phyloP scores from a whole-genome alignment of 2,113 vertebrate genomes.

The Arenaria interpres region DNA sequence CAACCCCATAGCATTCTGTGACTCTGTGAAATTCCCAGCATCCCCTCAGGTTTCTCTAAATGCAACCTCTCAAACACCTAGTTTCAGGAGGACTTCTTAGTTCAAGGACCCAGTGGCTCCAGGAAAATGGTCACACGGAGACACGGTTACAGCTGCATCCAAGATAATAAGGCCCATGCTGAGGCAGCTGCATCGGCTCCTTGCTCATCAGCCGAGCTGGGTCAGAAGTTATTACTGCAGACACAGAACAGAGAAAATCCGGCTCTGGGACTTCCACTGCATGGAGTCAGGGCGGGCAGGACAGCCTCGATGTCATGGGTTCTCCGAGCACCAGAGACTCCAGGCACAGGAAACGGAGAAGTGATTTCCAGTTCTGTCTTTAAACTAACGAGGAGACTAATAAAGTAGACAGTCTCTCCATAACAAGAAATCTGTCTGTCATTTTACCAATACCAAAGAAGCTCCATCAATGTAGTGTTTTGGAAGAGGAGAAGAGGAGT shows the following conservation, averaged over 20 bases:
- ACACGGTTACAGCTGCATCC: background rate
- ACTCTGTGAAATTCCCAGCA: background rate
- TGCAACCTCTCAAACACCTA: background rate
- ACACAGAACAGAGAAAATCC: background rate
- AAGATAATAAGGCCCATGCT: fast-evolving
- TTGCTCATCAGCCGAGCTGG: background rate
- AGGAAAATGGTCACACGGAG: background rate
- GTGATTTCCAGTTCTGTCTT: background rate
- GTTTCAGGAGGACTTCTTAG: background rate
- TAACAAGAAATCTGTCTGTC: background rate
- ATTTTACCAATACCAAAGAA: background rate
- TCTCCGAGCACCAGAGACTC: background rate
- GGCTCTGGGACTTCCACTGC: background rate
- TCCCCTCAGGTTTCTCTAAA: background rate
- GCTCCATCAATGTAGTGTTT: background rate
- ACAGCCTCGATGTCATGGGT: fast-evolving
- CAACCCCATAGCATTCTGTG: no score
- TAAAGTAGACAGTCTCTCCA: background rate
- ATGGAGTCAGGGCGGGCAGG: fast-evolving
- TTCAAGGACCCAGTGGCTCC: background rate
- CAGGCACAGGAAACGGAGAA: fast-evolving
- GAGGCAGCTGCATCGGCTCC: background rate
- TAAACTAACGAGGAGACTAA: background rate
- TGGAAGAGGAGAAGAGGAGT: background rate
- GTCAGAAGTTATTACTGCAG: background rate